A percentile compares a stretch with the other conserved stretches of the same genome.
Conservation (phyloP, 2,113 vertebrate genomes). For the Gymnorhina tibicen region DNA sequence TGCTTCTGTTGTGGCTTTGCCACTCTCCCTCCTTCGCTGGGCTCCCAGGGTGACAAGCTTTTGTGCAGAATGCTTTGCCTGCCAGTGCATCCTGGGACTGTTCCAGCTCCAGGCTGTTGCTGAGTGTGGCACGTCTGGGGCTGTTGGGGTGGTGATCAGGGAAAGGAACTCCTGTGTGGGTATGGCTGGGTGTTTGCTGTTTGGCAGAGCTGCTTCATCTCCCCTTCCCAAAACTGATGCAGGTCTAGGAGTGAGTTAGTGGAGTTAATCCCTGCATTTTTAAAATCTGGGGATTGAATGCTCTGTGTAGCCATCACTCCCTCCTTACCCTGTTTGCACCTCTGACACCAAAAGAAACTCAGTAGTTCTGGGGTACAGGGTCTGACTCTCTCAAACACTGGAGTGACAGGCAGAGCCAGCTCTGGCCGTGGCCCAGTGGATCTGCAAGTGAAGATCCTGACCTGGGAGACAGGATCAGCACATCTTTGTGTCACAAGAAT, state of each 20-base stretch:
- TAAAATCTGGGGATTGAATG: neutral
- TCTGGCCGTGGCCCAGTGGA: neutral
- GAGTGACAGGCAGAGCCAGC: neutral
- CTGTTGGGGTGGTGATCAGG: neutral
- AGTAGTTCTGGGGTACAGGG: neutral
- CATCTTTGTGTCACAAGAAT: neutral
- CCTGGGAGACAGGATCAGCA: neutral
- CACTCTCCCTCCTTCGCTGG: neutral
- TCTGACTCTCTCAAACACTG: neutral
- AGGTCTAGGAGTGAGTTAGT: neutral
- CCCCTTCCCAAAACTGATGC: neutral
- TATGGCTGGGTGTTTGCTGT: neutral
- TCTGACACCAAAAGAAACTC: neutral
- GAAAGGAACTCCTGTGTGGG: neutral
- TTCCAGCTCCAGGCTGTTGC: neutral
- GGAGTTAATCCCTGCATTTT: neutral
- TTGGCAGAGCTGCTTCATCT: neutral
- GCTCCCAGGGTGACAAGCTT: neutral
- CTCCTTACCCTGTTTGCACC: neutral
- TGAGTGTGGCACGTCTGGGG: neutral
- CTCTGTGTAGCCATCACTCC: neutral
- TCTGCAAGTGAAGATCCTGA: neutral
- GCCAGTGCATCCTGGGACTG: fast-evolving
- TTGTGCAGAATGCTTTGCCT: neutral
- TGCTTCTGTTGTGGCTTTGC: neutral